These are phyloP conservation scores for Pentalonia nigronervosa DNA, from an alignment of 1,140 invertebrate genomes.

Conservation along the genomic window DNA sequence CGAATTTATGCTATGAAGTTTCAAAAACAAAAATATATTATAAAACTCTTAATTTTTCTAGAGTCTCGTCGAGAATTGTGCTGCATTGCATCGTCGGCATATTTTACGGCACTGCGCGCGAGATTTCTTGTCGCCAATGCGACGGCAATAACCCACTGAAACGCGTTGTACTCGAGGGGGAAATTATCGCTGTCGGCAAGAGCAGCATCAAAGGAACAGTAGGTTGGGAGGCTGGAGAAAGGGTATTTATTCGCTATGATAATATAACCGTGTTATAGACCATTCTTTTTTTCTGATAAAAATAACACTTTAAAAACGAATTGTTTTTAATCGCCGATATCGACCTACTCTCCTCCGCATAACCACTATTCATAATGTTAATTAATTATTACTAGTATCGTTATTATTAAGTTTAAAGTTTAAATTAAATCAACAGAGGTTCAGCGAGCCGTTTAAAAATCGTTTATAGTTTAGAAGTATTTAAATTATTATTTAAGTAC, in stretches of 20 bases:
- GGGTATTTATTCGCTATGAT: background rate
- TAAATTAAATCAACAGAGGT: background rate
- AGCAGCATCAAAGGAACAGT: background rate
- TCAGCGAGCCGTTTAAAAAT: background rate
- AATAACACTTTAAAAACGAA: background rate
- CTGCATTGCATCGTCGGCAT: background rate
- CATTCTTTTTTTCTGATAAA: background rate
- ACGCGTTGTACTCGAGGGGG: background rate
- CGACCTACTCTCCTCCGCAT: background rate
- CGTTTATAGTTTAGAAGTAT: background rate
- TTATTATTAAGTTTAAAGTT: background rate
- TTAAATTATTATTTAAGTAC: too few relatives aligned
- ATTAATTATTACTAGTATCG: background rate
- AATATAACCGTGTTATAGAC: background rate
- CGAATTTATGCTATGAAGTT: background rate
- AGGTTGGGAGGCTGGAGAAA: background rate
- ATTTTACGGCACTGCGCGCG: background rate
- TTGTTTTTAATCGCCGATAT: background rate
- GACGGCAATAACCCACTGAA: background rate
- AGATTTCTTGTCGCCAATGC: slow-evolving; percentile 6
- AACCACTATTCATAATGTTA: background rate
- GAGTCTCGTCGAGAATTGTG: background rate
- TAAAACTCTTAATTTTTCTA: background rate
- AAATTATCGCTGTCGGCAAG: background rate
- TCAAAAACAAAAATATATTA: background rate